Evolutionary conservation across 2,113 vertebrate species (phyloP).

Genomic region (Cygnus atratus): DNA sequence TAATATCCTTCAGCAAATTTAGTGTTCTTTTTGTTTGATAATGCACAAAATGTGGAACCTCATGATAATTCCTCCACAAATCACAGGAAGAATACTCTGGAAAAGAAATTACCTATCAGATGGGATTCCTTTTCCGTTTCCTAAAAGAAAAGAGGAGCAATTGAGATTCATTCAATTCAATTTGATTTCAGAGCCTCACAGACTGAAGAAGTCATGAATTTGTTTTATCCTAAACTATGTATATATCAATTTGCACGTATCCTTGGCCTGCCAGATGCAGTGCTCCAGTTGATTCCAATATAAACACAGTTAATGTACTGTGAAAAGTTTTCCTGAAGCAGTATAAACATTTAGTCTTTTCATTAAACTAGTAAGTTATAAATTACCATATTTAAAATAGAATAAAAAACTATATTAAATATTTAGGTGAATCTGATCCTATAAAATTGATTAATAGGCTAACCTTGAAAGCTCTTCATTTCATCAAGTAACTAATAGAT

Average conservation of each 20-base stretch:
- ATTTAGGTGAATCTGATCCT: background rate
- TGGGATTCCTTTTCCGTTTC: background rate
- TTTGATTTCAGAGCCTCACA: background rate
- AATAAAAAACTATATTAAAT: background rate
- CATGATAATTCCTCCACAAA: background rate
- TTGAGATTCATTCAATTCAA: background rate
- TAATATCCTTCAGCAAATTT: background rate
- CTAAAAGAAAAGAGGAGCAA: background rate
- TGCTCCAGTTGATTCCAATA: conserved; percentile 22
- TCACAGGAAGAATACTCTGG: background rate
- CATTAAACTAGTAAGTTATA: conserved; percentile 11
- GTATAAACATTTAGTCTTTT: conserved; percentile 51
- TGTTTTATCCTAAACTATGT: background rate
- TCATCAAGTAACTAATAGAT: background rate
- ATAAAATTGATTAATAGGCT: background rate
- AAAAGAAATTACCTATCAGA: background rate
- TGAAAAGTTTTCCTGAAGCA: conserved; percentile 56
- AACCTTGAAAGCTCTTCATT: background rate
- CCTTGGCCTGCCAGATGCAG: background rate
- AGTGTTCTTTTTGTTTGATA: background rate
- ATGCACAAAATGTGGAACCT: background rate
- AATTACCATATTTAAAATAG: conserved; percentile 1
- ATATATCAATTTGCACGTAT: background rate
- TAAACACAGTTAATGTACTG: conserved; percentile 57
- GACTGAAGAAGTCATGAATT: background rate